phyloP scores from a whole-genome alignment of 2,888 invertebrate genomes.

The Helicoverpa assulta region DNA sequence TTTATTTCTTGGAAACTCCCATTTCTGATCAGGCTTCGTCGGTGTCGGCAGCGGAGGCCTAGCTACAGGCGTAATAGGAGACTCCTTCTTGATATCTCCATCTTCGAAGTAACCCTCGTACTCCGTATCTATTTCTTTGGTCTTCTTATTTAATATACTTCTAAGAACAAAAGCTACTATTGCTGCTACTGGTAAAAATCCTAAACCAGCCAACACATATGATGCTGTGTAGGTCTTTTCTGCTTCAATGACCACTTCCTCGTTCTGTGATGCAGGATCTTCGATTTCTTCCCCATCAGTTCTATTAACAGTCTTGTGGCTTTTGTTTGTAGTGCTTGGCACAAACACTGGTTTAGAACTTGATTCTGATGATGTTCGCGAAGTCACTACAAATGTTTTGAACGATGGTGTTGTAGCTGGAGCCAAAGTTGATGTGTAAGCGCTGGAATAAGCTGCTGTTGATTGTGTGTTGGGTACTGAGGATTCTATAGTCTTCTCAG shows the following conservation, averaged over 20 bases:
- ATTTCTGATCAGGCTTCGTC: conserved; percentile 90
- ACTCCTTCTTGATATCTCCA: conserved; percentile 87
- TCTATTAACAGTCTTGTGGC: conserved; percentile 68
- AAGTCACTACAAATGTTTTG: conserved; percentile 81
- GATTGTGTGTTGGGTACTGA: conserved; percentile 50
- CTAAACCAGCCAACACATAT: conserved; percentile 91
- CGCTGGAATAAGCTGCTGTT: conserved; percentile 58
- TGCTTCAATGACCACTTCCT: conserved; percentile 90
- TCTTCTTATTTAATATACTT: conserved; percentile 88
- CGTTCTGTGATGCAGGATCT: conserved; percentile 75
- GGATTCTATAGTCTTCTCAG: conserved; percentile 37
- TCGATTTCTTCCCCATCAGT: conserved; percentile 67
- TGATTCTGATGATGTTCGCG: conserved; percentile 85
- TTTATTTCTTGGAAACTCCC: conserved; percentile 95
- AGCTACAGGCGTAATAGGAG: conserved; percentile 88
- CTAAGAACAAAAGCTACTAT: conserved; percentile 90
- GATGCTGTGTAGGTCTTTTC: conserved; percentile 91
- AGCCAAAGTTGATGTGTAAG: conserved; percentile 59
- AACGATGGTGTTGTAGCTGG: conserved; percentile 69
- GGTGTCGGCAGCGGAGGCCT: conserved; percentile 89
- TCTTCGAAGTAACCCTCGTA: conserved; percentile 92
- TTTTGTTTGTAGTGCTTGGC: conserved; percentile 65
- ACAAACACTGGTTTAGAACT: conserved; percentile 74
- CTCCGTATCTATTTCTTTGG: conserved; percentile 89
- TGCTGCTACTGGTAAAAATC: conserved; percentile 90